Evolutionary conservation across 2,797 vertebrate genomes (phyloP).

Genomic region (Syncerus caffer): DNA sequence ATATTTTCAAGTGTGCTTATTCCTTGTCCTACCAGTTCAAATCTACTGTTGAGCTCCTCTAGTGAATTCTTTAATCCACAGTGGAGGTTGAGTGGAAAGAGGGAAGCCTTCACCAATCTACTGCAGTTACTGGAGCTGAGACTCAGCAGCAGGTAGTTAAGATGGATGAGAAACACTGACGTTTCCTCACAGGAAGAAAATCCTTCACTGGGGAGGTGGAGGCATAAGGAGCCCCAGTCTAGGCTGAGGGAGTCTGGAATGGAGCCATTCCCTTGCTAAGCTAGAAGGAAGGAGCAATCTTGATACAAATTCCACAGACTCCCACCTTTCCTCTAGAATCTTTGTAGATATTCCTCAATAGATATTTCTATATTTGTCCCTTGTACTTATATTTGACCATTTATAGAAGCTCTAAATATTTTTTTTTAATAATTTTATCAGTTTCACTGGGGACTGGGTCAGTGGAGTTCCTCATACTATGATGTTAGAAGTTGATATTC

Average conservation of each 20-base stretch:
- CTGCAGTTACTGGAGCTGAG: neutral
- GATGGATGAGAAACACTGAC: neutral
- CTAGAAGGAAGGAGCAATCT: neutral
- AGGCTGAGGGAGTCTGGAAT: neutral
- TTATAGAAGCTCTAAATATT: neutral
- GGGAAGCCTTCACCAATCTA: neutral
- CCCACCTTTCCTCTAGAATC: neutral
- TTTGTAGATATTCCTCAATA: neutral
- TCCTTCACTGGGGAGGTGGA: neutral
- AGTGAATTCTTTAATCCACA: too few relatives aligned
- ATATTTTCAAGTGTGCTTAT: neutral
- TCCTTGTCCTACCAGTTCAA: neutral
- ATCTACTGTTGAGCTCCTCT: neutral
- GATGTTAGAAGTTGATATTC: neutral
- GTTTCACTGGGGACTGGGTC: neutral
- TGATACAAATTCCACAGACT: neutral
- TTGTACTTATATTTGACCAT: neutral
- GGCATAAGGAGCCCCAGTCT: too few relatives aligned
- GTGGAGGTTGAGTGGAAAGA: neutral
- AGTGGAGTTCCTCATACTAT: too few relatives aligned
- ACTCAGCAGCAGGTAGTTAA: neutral
- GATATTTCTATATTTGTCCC: neutral
- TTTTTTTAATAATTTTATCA: neutral
- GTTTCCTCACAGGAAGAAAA: neutral
- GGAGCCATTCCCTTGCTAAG: neutral